Percentiles rank a stretch among this genome's conserved stretches.
Conservation (phyloP, 1,140 invertebrate genomes). For the Lethrus apterus region DNA sequence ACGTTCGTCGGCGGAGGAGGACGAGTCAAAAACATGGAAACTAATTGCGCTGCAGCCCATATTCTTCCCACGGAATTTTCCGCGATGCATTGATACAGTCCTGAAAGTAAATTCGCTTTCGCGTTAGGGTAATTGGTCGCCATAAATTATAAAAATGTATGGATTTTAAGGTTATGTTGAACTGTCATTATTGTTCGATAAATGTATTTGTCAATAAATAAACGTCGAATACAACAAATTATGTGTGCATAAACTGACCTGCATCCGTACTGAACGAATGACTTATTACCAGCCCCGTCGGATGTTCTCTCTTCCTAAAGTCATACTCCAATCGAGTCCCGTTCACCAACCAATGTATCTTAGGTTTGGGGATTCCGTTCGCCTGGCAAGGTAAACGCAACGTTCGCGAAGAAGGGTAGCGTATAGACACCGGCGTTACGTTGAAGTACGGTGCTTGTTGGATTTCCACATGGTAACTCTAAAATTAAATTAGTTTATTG, state of each 20-base stretch:
- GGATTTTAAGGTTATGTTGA: too few relatives aligned
- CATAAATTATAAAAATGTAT: too few relatives aligned
- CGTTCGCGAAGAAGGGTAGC: conserved; percentile 57
- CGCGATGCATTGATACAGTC: conserved; percentile 70
- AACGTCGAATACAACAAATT: too few relatives aligned
- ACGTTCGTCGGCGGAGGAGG: conserved; percentile 51
- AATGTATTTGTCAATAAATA: too few relatives aligned
- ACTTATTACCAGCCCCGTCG: conserved; percentile 28
- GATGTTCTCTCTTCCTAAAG: conserved; percentile 33
- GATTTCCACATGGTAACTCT: conserved; percentile 8
- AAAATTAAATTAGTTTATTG: too few relatives aligned
- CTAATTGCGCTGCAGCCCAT: conserved; percentile 52
- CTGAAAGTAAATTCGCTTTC: too few relatives aligned
- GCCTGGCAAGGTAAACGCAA: conserved; percentile 63
- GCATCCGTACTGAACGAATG: conserved; percentile 34
- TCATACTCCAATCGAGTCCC: conserved; percentile 53
- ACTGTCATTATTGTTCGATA: too few relatives aligned
- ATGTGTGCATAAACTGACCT: conserved; percentile 24
- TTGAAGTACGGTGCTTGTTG: conserved; percentile 28
- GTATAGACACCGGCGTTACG: conserved; percentile 27
- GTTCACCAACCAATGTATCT: conserved; percentile 64
- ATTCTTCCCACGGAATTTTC: conserved; percentile 57
- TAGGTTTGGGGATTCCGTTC: conserved; percentile 54
- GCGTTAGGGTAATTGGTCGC: too few relatives aligned
- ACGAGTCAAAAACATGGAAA: conserved; percentile 45